Conservation (phyloP, 2,113 vertebrate species). For the Indicator maculatus region DNA sequence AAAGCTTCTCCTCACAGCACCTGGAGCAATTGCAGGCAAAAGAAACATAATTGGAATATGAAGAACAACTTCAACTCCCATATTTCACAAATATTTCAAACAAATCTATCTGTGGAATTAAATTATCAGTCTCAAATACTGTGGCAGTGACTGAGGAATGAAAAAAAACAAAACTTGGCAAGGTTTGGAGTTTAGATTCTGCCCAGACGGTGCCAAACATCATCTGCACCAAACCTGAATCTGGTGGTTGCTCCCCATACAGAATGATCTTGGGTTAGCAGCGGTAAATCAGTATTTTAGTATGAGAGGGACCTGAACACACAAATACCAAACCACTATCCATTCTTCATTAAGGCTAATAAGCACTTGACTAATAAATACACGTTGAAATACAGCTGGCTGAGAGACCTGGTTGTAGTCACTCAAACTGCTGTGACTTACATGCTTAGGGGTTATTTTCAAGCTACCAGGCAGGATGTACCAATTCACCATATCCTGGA, state of each 20-base stretch:
- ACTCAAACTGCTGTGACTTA: not conserved
- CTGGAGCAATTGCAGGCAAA: not conserved
- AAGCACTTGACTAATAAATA: not conserved
- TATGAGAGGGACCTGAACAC: not conserved
- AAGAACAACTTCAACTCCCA: not conserved
- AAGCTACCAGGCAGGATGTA: not conserved
- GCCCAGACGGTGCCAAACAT: not conserved
- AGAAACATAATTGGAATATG: not conserved
- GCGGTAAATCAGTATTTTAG: not conserved
- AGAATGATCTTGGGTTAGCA: not conserved
- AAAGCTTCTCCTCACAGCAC: not conserved
- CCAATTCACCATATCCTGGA: not conserved
- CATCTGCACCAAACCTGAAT: not conserved
- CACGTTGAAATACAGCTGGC: not conserved
- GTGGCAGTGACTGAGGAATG: not conserved
- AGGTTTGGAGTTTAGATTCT: not conserved
- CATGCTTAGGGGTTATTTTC: not conserved
- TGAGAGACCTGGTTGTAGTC: not conserved
- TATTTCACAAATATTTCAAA: slow-evolving; percentile 12
- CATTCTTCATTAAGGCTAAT: not conserved
- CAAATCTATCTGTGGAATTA: not conserved
- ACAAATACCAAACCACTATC: not conserved
- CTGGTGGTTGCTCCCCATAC: not conserved
- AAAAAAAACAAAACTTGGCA: not conserved
- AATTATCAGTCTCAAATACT: not conserved